Evolutionary conservation across 2,113 vertebrate species (phyloP).

Genomic region (Gymnogyps californianus): DNA sequence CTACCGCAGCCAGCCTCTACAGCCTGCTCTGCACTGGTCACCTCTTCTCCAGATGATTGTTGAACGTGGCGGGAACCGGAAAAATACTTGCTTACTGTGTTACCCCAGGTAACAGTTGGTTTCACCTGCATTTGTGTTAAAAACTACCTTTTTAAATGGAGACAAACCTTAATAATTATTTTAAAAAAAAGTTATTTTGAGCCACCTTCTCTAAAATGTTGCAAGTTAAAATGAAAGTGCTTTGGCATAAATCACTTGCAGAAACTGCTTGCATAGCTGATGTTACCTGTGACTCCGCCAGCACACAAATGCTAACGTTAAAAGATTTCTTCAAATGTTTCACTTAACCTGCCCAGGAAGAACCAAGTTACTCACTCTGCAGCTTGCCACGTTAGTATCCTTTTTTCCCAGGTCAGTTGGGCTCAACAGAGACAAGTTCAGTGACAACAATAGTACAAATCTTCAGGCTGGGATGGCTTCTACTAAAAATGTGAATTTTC

Average conservation of each 20-base stretch:
- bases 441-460: background rate
- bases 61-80: fast-evolving
- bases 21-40: background rate
- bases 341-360: background rate
- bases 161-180: background rate
- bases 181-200: background rate
- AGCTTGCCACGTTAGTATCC: fast-evolving
- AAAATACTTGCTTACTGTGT: background rate
- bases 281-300: background rate
- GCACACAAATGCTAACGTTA: background rate
- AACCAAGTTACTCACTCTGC: background rate
- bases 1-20: fast-evolving
- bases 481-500: background rate
- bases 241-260: background rate
- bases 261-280: background rate
- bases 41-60: fast-evolving
- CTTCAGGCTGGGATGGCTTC: background rate
- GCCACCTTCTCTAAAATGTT: background rate
- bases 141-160: background rate
- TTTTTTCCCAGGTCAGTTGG: background rate
- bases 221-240: background rate
- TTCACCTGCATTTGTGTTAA: background rate
- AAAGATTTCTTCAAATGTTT: background rate
- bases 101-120: background rate
- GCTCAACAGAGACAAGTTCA: background rate